These are phyloP conservation scores for Rynchops niger DNA, from an alignment of 2,113 vertebrate species.

Conservation along the genomic window DNA sequence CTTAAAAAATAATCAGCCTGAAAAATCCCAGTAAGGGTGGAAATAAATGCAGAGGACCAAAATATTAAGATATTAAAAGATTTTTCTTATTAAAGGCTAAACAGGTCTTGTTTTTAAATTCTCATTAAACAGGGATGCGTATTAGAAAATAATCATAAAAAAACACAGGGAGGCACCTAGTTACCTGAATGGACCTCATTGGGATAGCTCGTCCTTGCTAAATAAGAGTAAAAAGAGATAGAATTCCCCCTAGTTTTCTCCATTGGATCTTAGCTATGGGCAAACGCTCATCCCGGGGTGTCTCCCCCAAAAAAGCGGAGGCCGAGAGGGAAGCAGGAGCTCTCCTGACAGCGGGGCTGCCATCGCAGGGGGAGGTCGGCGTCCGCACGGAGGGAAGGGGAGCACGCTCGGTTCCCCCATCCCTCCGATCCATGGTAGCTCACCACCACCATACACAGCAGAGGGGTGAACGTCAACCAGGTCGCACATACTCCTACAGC, in stretches of 20 bases:
- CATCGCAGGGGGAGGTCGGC: too few relatives aligned
- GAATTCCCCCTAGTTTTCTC: neutral
- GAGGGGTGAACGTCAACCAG: neutral
- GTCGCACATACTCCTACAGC: neutral
- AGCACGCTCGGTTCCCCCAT: fast-evolving
- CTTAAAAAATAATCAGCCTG: conserved; percentile 18
- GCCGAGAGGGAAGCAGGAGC: neutral
- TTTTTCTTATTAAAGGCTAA: neutral
- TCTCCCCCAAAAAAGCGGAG: neutral
- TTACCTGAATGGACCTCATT: neutral
- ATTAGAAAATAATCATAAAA: neutral
- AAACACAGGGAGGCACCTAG: neutral
- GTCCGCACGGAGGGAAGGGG: fast-evolving
- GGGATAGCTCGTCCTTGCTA: neutral
- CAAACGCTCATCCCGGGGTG: neutral
- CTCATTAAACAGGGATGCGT: neutral
- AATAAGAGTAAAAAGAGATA: neutral
- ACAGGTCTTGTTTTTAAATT: neutral
- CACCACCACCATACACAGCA: neutral
- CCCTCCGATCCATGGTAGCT: neutral
- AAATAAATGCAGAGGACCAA: conserved; percentile 22
- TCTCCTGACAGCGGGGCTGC: neutral
- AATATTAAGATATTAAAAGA: conserved; percentile 14
- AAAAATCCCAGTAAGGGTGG: neutral
- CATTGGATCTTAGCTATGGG: neutral